Evolutionary conservation across 2,113 vertebrate species (phyloP), one percentile per base, ranked within the genome.

Genomic region (Mus spicilegus): DNA sequence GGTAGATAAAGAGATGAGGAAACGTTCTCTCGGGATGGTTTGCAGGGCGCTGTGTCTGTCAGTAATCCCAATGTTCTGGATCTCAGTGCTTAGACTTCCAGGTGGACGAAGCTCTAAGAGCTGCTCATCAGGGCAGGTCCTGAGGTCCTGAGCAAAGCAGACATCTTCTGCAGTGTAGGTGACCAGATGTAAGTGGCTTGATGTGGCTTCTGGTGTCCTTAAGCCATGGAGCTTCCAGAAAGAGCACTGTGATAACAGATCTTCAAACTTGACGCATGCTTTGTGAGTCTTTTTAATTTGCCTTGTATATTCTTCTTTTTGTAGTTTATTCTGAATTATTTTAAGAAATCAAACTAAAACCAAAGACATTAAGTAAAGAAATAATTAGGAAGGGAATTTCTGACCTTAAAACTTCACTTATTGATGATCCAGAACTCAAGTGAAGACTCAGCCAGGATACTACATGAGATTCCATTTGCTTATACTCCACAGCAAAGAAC

Each of bases 341-440:
- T 80, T 63, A 67, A 95, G 77, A 49, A 75, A 86, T 92, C 7
- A 84, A 93, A 65, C 76, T 93, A 56, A 67, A 69, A 86, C 82
- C 51, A 22, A 63, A 95, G 80, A 77, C 5, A 80, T 87, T 12
- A 84, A 89, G n/a, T 58, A 14, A 87, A 75, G 56, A 91, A 70
- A 84, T 63, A 42, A 92, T 49, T 69, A 69, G 30, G 30, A 36
- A 16, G 13, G 24, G 70, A 17, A n/a, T 42, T 49, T 33, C 28
- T 76, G 39, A 72, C 56, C 65, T 77, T 67, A 39, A 80, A 82
- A 63, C 19, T 46, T 76, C 61, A 28, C 7, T n/a, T 63, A 33
- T 70, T 75, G 22, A 46, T 84, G 11, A 65, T n/a, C 33, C 33
- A 13, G 42, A 28, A 24, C 69, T 33, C 42, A 46, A 20, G 61